Conservation (phyloP, 2,888 invertebrate species). For the Chouioia cunea region DNA sequence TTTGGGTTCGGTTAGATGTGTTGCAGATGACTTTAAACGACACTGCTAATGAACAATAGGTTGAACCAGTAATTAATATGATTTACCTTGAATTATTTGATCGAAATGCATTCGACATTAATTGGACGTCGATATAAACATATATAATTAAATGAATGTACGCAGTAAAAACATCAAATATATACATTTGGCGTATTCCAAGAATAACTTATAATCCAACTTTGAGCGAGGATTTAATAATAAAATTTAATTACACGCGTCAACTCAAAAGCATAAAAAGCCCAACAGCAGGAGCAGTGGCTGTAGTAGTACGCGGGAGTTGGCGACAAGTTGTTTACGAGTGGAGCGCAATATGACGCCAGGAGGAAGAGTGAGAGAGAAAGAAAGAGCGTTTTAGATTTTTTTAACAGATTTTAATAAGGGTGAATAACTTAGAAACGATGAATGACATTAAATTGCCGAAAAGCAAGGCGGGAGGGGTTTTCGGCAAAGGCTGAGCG, state of each 20-base stretch:
- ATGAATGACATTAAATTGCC: constrained; percentile 65
- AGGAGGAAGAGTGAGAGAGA: constrained; percentile 16
- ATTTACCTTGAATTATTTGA: too few species aligned
- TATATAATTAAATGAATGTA: too few species aligned
- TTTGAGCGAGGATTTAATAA: constrained; percentile 24
- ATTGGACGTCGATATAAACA: too few species aligned
- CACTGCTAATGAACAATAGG: too few species aligned
- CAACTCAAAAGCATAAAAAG: constrained; percentile 27
- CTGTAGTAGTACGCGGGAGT: too few species aligned
- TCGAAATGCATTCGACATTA: too few species aligned
- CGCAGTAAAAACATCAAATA: too few species aligned
- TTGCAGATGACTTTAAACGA: too few species aligned
- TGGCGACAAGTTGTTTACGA: constrained; percentile 49
- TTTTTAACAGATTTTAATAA: constrained; percentile 64
- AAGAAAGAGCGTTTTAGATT: constrained; percentile 52
- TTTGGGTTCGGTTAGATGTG: too few species aligned
- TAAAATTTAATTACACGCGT: constrained; percentile 32
- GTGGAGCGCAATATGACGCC: constrained; percentile 52
- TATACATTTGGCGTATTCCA: too few species aligned
- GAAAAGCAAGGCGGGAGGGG: neutral
- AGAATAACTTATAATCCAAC: too few species aligned
- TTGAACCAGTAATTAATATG: too few species aligned
- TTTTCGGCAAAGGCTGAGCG: constrained; percentile 26
- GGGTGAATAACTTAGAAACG: constrained; percentile 57
- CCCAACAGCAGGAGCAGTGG: neutral